These are phyloP conservation scores for Mormoops blainvillei DNA, from an alignment of 2,113 vertebrate genomes.

Conservation along the genomic window DNA sequence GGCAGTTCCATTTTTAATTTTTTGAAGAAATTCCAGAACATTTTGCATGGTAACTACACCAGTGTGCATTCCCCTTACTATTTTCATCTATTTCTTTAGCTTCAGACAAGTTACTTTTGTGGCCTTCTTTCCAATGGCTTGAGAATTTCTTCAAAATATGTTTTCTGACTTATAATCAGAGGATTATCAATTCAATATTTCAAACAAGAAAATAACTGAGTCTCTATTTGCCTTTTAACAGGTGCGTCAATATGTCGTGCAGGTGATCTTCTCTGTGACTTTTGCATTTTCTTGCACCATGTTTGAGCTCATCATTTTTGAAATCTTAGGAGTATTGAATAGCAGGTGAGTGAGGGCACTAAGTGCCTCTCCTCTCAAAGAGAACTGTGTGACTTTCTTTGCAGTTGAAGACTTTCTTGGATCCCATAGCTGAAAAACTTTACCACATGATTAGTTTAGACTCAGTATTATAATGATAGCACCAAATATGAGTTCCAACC, in stretches of 20 bases:
- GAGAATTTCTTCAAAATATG: neutral
- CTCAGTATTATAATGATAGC: neutral
- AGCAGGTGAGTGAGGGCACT: conserved; percentile 85
- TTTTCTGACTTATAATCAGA: neutral
- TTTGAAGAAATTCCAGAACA: neutral
- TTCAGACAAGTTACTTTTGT: neutral
- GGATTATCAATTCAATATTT: neutral
- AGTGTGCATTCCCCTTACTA: neutral
- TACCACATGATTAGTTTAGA: neutral
- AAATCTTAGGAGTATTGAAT: conserved; percentile 95
- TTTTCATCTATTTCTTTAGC: neutral
- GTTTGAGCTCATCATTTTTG: conserved; percentile 99
- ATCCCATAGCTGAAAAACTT: neutral
- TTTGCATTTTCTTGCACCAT: conserved; percentile 99
- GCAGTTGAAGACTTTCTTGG: neutral
- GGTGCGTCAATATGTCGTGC: conserved; percentile 96
- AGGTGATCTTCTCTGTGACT: conserved; percentile 97
- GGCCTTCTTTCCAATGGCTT: neutral
- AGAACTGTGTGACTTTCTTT: neutral
- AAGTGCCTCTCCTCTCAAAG: neutral
- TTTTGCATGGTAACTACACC: neutral
- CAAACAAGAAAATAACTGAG: neutral
- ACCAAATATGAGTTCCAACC: neutral
- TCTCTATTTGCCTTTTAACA: conserved; percentile 68
- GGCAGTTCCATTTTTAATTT: neutral